Percentiles rank a stretch among this genome's conserved stretches.
phyloP scores from a whole-genome alignment of 2,888 invertebrate species.

The Diogma glabrata region DNA sequence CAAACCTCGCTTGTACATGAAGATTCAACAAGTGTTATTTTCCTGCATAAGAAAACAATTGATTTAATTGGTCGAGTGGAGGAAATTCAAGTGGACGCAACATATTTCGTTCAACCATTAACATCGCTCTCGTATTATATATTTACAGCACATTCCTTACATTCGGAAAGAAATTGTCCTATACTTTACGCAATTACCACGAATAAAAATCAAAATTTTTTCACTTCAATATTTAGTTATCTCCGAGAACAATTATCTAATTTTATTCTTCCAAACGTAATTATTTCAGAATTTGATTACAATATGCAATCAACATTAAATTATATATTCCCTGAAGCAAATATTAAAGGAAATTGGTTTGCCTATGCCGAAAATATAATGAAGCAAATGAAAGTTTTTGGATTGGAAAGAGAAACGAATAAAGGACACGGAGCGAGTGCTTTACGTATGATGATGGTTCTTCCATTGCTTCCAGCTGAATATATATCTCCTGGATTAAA shows the following conservation, averaged over 20 bases:
- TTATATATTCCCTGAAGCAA: conserved; percentile 22
- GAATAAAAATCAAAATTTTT: conserved; percentile 20
- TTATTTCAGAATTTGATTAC: conserved; percentile 22
- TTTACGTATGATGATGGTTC: conserved; percentile 22
- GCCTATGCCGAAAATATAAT: conserved; percentile 23
- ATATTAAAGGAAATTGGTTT: conserved; percentile 24
- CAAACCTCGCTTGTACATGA: conserved; percentile 21
- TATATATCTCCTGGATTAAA: conserved; percentile 24
- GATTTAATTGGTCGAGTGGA: conserved; percentile 21
- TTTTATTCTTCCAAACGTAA: conserved; percentile 20
- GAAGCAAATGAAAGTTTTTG: conserved; percentile 20
- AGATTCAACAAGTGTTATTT: conserved; percentile 21
- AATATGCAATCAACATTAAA: conserved; percentile 21
- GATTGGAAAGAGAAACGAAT: conserved; percentile 21
- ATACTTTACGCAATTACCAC: conserved; percentile 22
- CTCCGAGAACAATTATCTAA: conserved; percentile 21
- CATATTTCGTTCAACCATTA: conserved; percentile 19
- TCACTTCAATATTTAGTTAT: conserved; percentile 21
- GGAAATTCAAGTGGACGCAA: conserved; percentile 23
- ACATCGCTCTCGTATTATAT: conserved; percentile 21
- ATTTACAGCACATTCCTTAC: conserved; percentile 22
- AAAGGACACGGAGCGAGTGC: conserved; percentile 23
- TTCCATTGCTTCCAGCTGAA: conserved; percentile 24
- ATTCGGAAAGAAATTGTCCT: conserved; percentile 21
- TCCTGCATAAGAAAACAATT: conserved; percentile 23